These are phyloP conservation scores for Acrobasis repandana DNA, from an alignment of 2,888 invertebrate genomes.

Conservation along the genomic window DNA sequence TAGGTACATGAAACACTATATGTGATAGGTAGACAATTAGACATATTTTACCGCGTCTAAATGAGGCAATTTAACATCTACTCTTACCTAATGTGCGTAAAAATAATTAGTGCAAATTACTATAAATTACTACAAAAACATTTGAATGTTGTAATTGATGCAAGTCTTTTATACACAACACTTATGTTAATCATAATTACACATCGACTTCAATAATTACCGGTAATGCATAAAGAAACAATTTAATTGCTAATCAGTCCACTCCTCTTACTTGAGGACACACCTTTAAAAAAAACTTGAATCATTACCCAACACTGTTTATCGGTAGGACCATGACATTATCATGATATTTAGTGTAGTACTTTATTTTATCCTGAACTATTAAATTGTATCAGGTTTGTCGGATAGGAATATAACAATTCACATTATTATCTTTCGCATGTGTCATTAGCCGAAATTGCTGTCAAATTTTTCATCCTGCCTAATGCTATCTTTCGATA, in stretches of 20 bases:
- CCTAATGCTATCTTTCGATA: too few species aligned
- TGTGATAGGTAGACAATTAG: too few species aligned
- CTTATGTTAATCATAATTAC: conserved; percentile 13
- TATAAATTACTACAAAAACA: background rate
- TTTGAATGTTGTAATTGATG: background rate
- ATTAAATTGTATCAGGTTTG: conserved; percentile 23
- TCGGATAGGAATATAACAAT: background rate
- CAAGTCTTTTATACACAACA: background rate
- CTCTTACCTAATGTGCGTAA: too few species aligned
- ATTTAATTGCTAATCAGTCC: conserved; percentile 28
- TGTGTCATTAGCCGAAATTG: too few species aligned
- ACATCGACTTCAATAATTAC: conserved; percentile 4
- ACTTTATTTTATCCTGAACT: conserved; percentile 42
- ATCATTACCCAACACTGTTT: conserved; percentile 37
- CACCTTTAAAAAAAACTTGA: conserved; percentile 31
- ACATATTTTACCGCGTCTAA: too few species aligned
- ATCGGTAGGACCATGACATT: conserved; percentile 52
- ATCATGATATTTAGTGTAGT: conserved; percentile 37
- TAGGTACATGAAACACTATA: too few species aligned
- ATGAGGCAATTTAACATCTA: too few species aligned
- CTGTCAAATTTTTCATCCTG: too few species aligned
- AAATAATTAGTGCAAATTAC: too few species aligned
- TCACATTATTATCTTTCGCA: too few species aligned
- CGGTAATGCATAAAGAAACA: conserved; percentile 23
- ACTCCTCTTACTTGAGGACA: conserved; percentile 27